These are phyloP conservation scores for Galemys pyrenaicus DNA, from an alignment of 2,113 vertebrate genomes.

Conservation along the genomic window DNA sequence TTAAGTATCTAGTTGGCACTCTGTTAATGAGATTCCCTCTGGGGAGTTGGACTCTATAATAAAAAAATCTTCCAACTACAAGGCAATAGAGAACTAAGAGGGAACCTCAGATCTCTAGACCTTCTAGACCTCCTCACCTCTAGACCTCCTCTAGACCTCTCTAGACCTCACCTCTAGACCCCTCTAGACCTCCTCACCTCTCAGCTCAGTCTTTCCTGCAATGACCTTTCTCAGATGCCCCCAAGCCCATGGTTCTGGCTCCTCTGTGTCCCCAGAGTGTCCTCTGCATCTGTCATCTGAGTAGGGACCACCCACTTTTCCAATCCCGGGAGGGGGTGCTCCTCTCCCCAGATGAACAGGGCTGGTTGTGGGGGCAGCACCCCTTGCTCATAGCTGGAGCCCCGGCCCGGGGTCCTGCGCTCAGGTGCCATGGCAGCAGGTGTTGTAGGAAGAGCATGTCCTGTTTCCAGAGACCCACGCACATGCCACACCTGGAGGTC, in stretches of 20 bases:
- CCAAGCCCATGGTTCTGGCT: background rate
- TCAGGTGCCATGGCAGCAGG: background rate
- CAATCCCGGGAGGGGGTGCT: background rate
- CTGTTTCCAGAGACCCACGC: background rate
- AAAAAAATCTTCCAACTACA: background rate
- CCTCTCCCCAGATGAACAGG: background rate
- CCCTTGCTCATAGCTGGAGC: background rate
- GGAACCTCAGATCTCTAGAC: background rate
- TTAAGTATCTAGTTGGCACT: constrained; percentile 1
- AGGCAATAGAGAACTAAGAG: background rate
- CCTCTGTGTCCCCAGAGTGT: background rate
- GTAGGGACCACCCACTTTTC: background rate
- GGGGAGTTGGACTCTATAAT: background rate
- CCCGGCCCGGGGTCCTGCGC: background rate
- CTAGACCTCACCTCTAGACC: too few relatives aligned
- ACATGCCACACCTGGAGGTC: background rate
- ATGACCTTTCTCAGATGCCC: background rate
- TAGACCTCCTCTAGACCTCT: background rate
- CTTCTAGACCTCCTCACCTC: background rate
- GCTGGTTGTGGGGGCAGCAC: background rate
- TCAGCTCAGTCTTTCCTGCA: background rate
- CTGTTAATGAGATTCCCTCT: background rate
- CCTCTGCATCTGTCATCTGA: background rate
- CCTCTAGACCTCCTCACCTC: background rate
- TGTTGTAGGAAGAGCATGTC: background rate